phyloP scores from a whole-genome alignment of 1,140 invertebrate genomes.

The Eupeodes corollae region DNA sequence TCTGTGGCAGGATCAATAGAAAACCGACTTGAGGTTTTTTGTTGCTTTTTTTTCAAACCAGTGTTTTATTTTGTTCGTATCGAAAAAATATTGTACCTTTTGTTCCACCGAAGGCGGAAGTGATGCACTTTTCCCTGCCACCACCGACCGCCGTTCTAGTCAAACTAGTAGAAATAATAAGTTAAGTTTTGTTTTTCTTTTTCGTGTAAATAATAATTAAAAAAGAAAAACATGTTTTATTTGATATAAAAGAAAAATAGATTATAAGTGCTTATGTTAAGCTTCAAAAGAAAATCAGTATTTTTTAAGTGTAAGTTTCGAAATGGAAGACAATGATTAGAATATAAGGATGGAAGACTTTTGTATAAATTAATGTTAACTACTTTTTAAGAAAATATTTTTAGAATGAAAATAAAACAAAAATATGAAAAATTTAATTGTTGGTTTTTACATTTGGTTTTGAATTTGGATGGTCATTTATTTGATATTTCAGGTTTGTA shows the following conservation, averaged over 20 bases:
- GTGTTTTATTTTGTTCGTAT: background rate
- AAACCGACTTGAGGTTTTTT: background rate
- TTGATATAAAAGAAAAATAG: background rate
- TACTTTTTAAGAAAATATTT: slow-evolving; percentile 1
- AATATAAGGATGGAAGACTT: slow-evolving; percentile 9
- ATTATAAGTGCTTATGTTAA: background rate
- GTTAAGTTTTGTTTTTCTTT: background rate
- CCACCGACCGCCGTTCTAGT: slow-evolving; percentile 3
- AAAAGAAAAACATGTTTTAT: slow-evolving; percentile 3
- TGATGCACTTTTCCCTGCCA: background rate
- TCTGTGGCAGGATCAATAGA: slow-evolving; percentile 60
- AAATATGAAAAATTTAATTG: background rate
- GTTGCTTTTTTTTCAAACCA: background rate
- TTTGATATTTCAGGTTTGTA: too few relatives aligned
- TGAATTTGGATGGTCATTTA: too few relatives aligned
- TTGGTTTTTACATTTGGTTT: too few relatives aligned
- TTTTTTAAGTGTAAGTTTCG: too few relatives aligned
- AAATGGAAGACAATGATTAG: slow-evolving; percentile 11
- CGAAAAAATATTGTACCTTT: slow-evolving; percentile 2
- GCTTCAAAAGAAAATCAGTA: too few relatives aligned
- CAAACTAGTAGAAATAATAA: slow-evolving; percentile 6
- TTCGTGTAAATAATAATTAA: slow-evolving; percentile 1
- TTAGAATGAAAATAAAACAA: slow-evolving; percentile 1
- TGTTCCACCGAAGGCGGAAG: slow-evolving; percentile 1
- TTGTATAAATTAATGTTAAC: slow-evolving; percentile 3